Conservation (phyloP, 2,888 invertebrate genomes). For the Eupithecia dodoneata region DNA sequence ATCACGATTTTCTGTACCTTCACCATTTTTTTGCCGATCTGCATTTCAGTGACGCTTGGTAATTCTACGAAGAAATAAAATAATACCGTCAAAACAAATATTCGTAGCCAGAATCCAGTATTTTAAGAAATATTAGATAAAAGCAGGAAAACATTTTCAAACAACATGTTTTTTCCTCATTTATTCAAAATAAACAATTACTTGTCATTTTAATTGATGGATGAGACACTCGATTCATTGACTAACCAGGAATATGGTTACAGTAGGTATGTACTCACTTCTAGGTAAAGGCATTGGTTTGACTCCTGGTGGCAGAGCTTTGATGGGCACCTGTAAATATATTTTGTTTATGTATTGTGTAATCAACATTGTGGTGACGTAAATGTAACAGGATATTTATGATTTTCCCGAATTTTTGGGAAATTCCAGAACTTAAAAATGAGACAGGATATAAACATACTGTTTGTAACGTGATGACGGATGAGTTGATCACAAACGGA, state of each 20-base stretch:
- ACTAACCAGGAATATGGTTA: conserved; percentile 21
- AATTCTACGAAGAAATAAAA: not conserved
- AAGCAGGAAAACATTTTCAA: not conserved
- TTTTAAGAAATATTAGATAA: not conserved
- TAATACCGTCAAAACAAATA: not conserved
- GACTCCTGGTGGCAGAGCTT: conserved; percentile 74
- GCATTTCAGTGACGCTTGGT: conserved; percentile 72
- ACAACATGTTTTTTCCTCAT: not conserved
- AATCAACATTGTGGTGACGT: not conserved
- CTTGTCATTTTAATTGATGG: not conserved
- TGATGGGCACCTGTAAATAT: conserved; percentile 66
- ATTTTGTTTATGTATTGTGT: not conserved
- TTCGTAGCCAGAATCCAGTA: not conserved
- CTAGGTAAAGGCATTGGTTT: conserved; percentile 73
- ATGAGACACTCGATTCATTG: not conserved
- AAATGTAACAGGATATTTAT: conserved; percentile 2
- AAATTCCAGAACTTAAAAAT: not conserved
- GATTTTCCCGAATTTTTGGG: not conserved
- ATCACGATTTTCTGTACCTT: conserved; percentile 87
- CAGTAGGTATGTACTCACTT: conserved; percentile 57
- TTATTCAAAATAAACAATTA: not conserved
- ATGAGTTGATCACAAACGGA: not conserved
- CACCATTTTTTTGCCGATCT: conserved; percentile 85
- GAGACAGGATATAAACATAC: not conserved
- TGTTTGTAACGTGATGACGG: not conserved